These are phyloP conservation scores for Zosterops borbonicus DNA, from an alignment of 2,113 vertebrate species.

Conservation along the genomic window DNA sequence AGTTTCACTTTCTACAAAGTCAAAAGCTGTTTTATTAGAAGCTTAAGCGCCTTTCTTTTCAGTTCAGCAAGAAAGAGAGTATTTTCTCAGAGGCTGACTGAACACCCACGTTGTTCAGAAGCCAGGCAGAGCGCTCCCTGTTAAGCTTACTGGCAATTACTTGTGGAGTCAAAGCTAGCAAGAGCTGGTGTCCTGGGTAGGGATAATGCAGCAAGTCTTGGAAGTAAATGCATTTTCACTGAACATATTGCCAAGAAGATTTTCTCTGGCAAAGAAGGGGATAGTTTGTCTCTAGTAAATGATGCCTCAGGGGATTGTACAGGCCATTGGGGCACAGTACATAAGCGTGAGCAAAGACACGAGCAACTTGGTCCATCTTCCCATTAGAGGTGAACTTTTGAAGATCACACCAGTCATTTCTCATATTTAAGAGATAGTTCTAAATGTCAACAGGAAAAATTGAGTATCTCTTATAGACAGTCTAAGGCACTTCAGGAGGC, in stretches of 20 bases:
- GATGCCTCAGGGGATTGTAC: background rate
- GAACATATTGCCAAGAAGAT: background rate
- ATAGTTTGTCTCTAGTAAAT: background rate
- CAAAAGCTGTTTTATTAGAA: background rate
- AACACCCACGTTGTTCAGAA: background rate
- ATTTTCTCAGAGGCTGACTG: background rate
- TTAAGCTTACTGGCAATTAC: background rate
- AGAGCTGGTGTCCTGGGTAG: background rate
- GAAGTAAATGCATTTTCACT: background rate
- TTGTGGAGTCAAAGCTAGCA: background rate
- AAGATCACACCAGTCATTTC: background rate
- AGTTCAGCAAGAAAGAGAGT: background rate
- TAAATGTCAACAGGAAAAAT: background rate
- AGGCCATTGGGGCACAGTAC: background rate
- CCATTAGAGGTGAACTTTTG: background rate
- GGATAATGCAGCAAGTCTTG: background rate
- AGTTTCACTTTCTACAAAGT: slow-evolving; percentile 45
- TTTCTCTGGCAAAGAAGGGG: background rate
- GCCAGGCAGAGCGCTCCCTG: background rate
- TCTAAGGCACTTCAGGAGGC: background rate
- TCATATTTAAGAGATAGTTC: background rate
- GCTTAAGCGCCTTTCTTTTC: background rate
- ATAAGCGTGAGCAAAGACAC: accelerated
- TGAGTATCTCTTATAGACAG: background rate
- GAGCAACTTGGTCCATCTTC: background rate